Evolutionary conservation across 2,113 vertebrate species (phyloP), one percentile per base, ranked within the genome.

Genomic region (Onychostoma macrolepis): DNA sequence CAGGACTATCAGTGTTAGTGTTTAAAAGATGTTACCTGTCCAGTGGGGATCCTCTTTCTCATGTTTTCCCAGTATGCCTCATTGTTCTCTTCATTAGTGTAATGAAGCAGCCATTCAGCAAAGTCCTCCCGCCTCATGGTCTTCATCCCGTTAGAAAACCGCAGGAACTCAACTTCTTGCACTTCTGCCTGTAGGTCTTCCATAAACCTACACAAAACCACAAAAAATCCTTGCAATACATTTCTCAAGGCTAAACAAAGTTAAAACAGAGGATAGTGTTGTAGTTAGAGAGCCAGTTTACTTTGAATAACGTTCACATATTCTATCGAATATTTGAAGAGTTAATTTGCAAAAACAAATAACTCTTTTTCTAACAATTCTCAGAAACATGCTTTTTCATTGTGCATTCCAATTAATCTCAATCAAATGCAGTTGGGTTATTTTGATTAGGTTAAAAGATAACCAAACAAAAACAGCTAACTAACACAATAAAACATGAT

Each of bases 81-180:
- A 84, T 99, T 99, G 94, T 99, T 95, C 92, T 97, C 97, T 86
- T 96, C 97, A n/a, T 98, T 96, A 41, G 98, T 99, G 94, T 97
- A 99, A 90, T 98, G 97, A 13, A 99, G 95, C 26, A 99, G 93
- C 98, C 98, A 99, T 15, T 97, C 97, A 0, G 96, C 97, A 92
- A 99, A 99, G 92, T 99, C 98, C 87, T 99, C 98, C 88, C 98
- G 97, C 13, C 97, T 95, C 97, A 99, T 99, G 89, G 96, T 97
- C 61, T 89, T 95, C 95, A 99, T 94, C 24, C 98, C 98, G 93
- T 95, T 99, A 21, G 98, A 99, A 92, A 99, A 99, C 91, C 96
- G 96, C 8, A 96, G 93, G 92, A 99, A 99, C 93, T 99, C 98
- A 97, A 99, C 98, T 94, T 99, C 97, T 91, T 99, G 98, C 30